Evolutionary conservation across 2,888 invertebrate species (phyloP).

Genomic region (Drosophila incognita): DNA sequence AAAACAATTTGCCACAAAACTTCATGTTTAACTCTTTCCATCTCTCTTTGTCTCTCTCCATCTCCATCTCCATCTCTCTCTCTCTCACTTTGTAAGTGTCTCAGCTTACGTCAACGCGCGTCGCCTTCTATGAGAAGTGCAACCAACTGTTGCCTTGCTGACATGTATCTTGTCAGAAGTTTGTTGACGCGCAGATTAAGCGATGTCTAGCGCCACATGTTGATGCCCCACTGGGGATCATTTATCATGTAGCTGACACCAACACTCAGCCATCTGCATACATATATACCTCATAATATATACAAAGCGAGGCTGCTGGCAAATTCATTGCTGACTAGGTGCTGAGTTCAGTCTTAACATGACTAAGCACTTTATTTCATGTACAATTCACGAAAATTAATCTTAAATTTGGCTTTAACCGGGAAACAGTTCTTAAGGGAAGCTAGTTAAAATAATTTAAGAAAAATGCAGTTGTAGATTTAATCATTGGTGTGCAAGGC

Average conservation of each 20-base stretch:
- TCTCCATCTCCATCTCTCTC: not conserved
- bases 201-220: slow-evolving; percentile 52
- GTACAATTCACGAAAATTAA: not conserved
- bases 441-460: not conserved
- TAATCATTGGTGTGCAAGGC: accelerated
- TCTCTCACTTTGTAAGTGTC: not conserved
- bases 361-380: slow-evolving; percentile 20
- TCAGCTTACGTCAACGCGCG: slow-evolving; percentile 5
- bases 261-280: slow-evolving; percentile 18
- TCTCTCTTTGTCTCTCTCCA: not conserved
- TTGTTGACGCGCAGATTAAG: slow-evolving; percentile 76
- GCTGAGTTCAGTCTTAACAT: slow-evolving; percentile 36
- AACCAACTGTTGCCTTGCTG: slow-evolving; percentile 74
- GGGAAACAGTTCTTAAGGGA: not conserved
- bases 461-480: not conserved
- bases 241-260: slow-evolving; percentile 60
- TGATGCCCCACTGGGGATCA: slow-evolving; percentile 57
- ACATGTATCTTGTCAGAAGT: slow-evolving; percentile 78
- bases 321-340: slow-evolving; percentile 36
- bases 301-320: slow-evolving; percentile 14
- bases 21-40: slow-evolving; percentile 5
- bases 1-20: slow-evolving; percentile 31
- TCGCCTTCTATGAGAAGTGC: slow-evolving; percentile 31
- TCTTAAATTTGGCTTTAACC: not conserved
- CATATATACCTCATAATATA: slow-evolving; percentile 30